Conservation (phyloP, 2,888 invertebrate genomes). For the Asteroscopus sphinx region DNA sequence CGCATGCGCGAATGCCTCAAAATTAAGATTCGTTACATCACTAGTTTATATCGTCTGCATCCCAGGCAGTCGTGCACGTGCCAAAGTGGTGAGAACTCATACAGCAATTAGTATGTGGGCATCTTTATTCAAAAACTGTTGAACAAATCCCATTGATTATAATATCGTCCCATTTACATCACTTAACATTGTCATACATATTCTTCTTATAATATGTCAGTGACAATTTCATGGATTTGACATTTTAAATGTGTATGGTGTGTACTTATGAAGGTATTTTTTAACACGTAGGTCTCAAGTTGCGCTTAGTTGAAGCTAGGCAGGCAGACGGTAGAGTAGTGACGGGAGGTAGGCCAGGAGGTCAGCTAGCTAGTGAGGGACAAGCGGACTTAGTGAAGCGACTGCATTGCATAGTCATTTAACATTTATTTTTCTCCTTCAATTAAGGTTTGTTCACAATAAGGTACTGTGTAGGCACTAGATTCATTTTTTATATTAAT, state of each 20-base stretch:
- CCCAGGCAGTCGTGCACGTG: neutral
- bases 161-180: conserved; percentile 6
- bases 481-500: conserved; percentile 69
- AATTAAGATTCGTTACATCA: too few relatives aligned
- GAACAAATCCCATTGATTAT: conserved; percentile 14
- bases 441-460: conserved; percentile 78
- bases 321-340: conserved; percentile 84
- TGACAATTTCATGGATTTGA: conserved; percentile 34
- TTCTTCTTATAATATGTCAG: conserved; percentile 12
- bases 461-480: conserved; percentile 84
- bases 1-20: too few relatives aligned
- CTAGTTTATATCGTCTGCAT: too few relatives aligned
- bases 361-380: conserved; percentile 84
- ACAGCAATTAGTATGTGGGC: conserved; percentile 28
- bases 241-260: conserved; percentile 56
- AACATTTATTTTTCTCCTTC: conserved; percentile 69
- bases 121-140: conserved; percentile 33
- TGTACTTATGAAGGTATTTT: conserved; percentile 77
- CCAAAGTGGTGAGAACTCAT: neutral
- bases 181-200: conserved; percentile 11
- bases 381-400: conserved; percentile 82
- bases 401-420: conserved; percentile 72
- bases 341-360: conserved; percentile 80
- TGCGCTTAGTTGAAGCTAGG: conserved; percentile 87
- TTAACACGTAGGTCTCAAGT: conserved; percentile 88